Evolutionary conservation across 2,113 vertebrate genomes (phyloP), one percentile per base, ranked within the genome.

Genomic region (Corythaeola cristata): DNA sequence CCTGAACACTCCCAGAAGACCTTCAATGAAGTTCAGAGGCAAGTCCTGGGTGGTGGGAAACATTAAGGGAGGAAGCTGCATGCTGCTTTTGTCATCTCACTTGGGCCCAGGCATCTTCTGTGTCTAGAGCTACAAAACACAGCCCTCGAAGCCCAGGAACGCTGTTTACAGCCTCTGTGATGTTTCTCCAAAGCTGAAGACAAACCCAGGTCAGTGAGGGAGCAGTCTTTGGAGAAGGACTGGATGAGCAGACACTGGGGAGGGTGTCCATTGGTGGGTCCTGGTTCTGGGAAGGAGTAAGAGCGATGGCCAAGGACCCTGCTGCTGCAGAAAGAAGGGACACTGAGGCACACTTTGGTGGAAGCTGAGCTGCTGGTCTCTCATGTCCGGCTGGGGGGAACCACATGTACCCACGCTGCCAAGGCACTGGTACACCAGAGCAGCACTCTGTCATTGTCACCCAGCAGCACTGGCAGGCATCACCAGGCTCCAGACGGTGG

Each of bases 341-440:
- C 26, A 16, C 47, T 32, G 60, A 49, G 60, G 66, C 41, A 79
- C n/a, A 0, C 24, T 7, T 15, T 0, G 21, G 24, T 47, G 60
- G 75, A 32, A 39, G 44, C 35, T 16, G 35, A 58, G 50, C 30
- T 5, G 50, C 33, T 6, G 44, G 45, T 39, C 45, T 37, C 12
- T 58, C 14, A 0, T 5, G 28, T 23, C 0, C 11, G 12, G 16
- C 24, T 52, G 12, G 12, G 37, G 20, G 13, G 28, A 32, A 15
- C 56, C 71, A 47, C 12, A 1, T 2, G 0, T 20, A 49, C 32
- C 58, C 0, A 0, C 1, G 2, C 58, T 37, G 26, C 58, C 49
- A 5, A 45, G n/a, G n/a, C 24, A 19, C 35, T 4, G 53, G 37
- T 24, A 55, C 64, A 8, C 23, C 55, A 32, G 39, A 30, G 58